Evolutionary conservation across 1,140 invertebrate genomes (phyloP), one percentile per base, ranked within the genome.

Genomic region (Drosophila miranda): DNA sequence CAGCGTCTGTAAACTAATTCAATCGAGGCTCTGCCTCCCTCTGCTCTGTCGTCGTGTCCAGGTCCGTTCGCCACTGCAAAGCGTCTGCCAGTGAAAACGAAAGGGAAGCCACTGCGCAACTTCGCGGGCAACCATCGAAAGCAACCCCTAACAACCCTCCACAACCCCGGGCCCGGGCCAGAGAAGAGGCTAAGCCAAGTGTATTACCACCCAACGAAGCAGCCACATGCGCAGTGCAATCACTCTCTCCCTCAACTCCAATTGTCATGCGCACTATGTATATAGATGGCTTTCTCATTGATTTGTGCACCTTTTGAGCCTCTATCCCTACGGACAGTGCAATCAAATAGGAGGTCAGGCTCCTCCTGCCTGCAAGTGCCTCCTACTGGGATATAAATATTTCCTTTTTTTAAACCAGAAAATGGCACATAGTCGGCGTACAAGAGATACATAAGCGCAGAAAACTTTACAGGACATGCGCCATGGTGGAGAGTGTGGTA

Each of bases 151-250:
- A 75, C 30, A 74, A 43, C 42, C 56, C 55, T 44, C 21, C 45
- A 26, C 43, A 38, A 19, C 53, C 63, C 49, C 16, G n/a, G 28
- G 38, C 38, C 51, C 11, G 41, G 58, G 42, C 73, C 73, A 73
- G 58, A 51, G 56, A 58, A 64, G 41, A 26, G 55, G 69, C 82
- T 86, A 86, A 86, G 81, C 81, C 82, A 86, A 86, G 82, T 87
- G 81, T 77, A 86, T 79, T 70, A 54, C 74, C 82, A 69, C 81
- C 78, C 81, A 86, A 75, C 56, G 78, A 49, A 45, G 76, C 52
- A 72, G 48, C 63, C 73, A 61, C 64, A 78, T 73, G 76, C 79
- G 82, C 82, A 71, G 46, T 45, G 68, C 34, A 11, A 30, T 53
- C 34, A 28, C 41, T 11, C 49, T 48, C 26, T 52, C 69, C 30